Evolutionary conservation across 2,888 invertebrate species (phyloP), one percentile per base, ranked within the genome.

Genomic region (Spialia ferax): DNA sequence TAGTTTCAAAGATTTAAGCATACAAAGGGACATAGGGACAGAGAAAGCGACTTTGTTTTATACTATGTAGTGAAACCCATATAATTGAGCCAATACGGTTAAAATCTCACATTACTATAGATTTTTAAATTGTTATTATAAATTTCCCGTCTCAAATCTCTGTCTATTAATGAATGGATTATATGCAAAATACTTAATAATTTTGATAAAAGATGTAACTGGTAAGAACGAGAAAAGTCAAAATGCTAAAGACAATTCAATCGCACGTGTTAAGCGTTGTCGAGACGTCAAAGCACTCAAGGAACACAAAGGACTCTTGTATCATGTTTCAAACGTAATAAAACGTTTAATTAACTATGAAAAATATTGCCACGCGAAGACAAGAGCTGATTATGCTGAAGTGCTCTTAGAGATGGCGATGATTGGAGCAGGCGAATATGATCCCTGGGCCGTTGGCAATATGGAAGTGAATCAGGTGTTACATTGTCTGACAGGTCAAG

Each of bases 331-430:
- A 69, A 70, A 69, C 65, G 71, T 71, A 74, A 75, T 74, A 74
- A 75, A 76, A 75, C 73, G 73, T 74, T 74, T 75, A 78, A 78
- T 77, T 77, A 75, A 76, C 73, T 73, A 73, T 76, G 71, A 74
- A 77, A 73, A 77, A 74, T 76, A 76, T 75, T 72, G 70, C 66
- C 73, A 75, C 70, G 80, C 80, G 79, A 83, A 82, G 79, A 78
- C 80, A 78, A 79, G 78, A 76, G 79, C 74, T 80, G 77, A 83
- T 82, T 83, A 81, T 80, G 71, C 73, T 76, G 62, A 76, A 78
- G 75, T 75, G 61, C 48, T 61, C 61, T 61, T 55, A 26, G 48
- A 67, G 22, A 20, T 55, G 66, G 66, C 63, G 26, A 61, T 26
- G 56, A 69, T 50, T 72, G 69, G 48, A 50, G 63, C 61, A 73